These are phyloP conservation scores for Pantala flavescens DNA, from an alignment of 1,140 invertebrate genomes.

Conservation along the genomic window DNA sequence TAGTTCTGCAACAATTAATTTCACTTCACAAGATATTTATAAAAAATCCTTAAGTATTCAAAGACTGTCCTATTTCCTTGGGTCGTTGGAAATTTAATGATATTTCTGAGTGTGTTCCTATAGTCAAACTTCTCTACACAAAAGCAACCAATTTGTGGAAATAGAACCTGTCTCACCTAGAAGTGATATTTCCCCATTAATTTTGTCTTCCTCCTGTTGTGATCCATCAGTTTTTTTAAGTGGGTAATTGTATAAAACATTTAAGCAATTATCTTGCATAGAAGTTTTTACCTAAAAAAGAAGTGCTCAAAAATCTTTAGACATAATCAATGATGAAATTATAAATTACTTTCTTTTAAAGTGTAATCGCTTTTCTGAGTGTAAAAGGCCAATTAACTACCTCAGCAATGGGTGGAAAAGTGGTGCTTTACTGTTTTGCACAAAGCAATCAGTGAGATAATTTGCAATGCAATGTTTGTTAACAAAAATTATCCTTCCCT, in stretches of 20 bases:
- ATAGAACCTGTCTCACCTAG: too few relatives aligned
- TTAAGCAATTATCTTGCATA: background rate
- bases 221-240: background rate
- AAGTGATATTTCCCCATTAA: too few relatives aligned
- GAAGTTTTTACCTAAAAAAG: background rate
- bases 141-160: too few relatives aligned
- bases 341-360: background rate
- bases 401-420: background rate
- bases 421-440: constrained; percentile 1
- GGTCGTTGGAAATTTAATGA: too few relatives aligned
- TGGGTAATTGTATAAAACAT: background rate
- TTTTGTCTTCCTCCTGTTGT: too few relatives aligned
- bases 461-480: background rate
- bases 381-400: background rate
- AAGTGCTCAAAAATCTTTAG: background rate
- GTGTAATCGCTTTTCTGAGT: background rate
- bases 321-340: background rate
- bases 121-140: too few relatives aligned
- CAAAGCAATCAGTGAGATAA: constrained; percentile 1
- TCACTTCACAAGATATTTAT: too few relatives aligned
- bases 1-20: too few relatives aligned
- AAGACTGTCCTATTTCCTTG: too few relatives aligned
- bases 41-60: too few relatives aligned
- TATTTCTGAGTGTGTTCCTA: too few relatives aligned
- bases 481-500: too few relatives aligned